Evolutionary conservation across 2,888 invertebrate genomes (phyloP).

Genomic region (Synergus itoensis): DNA sequence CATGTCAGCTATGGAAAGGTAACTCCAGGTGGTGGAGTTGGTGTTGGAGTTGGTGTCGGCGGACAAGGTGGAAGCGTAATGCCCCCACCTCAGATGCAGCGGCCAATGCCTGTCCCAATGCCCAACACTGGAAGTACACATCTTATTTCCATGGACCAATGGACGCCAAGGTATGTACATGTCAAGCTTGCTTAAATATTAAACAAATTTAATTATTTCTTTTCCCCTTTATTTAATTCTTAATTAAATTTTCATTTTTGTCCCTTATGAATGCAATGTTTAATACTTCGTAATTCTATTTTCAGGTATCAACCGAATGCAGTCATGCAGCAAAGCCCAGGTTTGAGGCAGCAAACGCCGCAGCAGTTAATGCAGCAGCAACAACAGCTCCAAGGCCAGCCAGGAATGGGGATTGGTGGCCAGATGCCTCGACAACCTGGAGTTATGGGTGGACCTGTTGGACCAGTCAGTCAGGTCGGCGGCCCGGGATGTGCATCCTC

Average conservation of each 20-base stretch:
- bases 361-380: constrained; percentile 79
- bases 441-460: constrained; percentile 72
- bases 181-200: constrained; percentile 17
- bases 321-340: constrained; percentile 77
- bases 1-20: constrained; percentile 89
- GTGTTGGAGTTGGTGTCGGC: constrained; percentile 76
- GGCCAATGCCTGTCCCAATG: constrained; percentile 79
- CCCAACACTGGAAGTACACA: constrained; percentile 77
- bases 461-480: constrained; percentile 77
- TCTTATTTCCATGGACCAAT: constrained; percentile 78
- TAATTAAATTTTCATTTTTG: no score
- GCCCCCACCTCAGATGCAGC: constrained; percentile 82
- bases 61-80: constrained; percentile 78
- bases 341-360: constrained; percentile 75
- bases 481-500: constrained; percentile 78
- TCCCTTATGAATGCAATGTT: neutral
- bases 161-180: constrained; percentile 73
- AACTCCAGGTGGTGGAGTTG: constrained; percentile 78
- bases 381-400: constrained; percentile 77
- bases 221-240: no score
- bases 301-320: constrained; percentile 74
- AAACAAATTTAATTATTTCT: no score
- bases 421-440: constrained; percentile 74
- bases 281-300: neutral
- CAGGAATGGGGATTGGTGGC: constrained; percentile 71